Percentiles rank a stretch among this genome's conserved stretches.
Conservation (phyloP, 2,113 vertebrate genomes). For the Geococcyx californianus region DNA sequence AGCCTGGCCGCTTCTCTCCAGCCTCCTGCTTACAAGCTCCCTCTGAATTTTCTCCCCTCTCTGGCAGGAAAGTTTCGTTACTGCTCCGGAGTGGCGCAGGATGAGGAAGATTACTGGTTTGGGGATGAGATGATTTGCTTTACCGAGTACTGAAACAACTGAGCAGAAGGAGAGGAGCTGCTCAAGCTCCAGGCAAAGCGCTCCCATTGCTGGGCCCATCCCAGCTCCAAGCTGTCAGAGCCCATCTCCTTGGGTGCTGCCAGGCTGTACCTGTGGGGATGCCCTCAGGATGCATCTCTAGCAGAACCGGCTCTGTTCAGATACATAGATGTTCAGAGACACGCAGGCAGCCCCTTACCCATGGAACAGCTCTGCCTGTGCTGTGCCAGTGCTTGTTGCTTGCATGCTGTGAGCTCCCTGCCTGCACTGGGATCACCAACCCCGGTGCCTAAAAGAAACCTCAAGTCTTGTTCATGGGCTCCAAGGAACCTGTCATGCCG, state of each 20-base stretch:
- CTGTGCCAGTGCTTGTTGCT: accelerated
- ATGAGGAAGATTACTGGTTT: not conserved
- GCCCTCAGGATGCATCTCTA: not conserved
- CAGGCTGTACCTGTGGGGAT: accelerated
- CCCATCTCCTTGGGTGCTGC: not conserved
- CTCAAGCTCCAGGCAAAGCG: accelerated
- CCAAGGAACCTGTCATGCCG: accelerated
- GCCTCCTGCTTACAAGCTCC: not conserved
- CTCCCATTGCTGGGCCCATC: accelerated
- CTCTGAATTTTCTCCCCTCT: not conserved
- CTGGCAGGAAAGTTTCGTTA: accelerated
- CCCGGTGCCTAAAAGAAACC: accelerated
- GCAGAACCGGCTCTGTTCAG: not conserved
- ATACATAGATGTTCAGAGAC: not conserved
- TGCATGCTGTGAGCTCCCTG: not conserved
- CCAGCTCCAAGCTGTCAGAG: not conserved
- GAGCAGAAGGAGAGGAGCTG: accelerated
- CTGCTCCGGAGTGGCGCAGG: accelerated
- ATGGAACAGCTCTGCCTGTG: not conserved
- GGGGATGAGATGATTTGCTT: not conserved
- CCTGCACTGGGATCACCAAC: not conserved
- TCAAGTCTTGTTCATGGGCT: accelerated
- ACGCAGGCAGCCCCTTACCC: not conserved
- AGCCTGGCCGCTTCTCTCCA: too few relatives aligned
- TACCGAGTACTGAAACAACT: not conserved